phyloP scores from a whole-genome alignment of 1,140 invertebrate genomes.

The Panagrolaimus sp. region DNA sequence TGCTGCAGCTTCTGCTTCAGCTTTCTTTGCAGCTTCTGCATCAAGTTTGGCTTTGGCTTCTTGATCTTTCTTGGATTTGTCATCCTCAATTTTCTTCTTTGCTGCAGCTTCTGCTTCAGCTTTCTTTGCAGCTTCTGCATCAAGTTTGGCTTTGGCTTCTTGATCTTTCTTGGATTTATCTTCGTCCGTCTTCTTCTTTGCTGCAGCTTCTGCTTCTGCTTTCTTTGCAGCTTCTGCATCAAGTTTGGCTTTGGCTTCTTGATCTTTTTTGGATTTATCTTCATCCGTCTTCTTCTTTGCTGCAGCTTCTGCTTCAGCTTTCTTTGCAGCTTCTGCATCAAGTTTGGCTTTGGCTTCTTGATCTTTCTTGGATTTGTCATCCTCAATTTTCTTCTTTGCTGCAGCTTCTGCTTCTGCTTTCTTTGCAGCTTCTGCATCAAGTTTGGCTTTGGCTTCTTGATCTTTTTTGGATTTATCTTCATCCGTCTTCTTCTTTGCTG shows the following conservation, averaged over 20 bases:
- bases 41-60: neutral
- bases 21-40: conserved; percentile 1
- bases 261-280: neutral
- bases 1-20: neutral
- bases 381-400: no score
- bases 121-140: conserved; percentile 2
- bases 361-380: neutral
- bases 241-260: neutral
- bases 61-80: neutral
- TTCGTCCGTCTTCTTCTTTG: neutral
- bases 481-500: neutral
- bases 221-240: neutral
- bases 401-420: neutral
- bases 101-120: neutral
- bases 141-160: neutral
- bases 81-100: conserved; percentile 14
- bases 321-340: neutral
- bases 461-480: neutral
- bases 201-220: neutral
- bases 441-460: neutral
- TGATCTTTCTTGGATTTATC: neutral
- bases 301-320: neutral
- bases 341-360: neutral
- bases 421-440: neutral
- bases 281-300: neutral